A percentile compares a stretch with the other conserved stretches of the same genome.
These are phyloP conservation scores for Chionoecetes opilio DNA, from an alignment of 1,140 invertebrate species.

Conservation along the genomic window DNA sequence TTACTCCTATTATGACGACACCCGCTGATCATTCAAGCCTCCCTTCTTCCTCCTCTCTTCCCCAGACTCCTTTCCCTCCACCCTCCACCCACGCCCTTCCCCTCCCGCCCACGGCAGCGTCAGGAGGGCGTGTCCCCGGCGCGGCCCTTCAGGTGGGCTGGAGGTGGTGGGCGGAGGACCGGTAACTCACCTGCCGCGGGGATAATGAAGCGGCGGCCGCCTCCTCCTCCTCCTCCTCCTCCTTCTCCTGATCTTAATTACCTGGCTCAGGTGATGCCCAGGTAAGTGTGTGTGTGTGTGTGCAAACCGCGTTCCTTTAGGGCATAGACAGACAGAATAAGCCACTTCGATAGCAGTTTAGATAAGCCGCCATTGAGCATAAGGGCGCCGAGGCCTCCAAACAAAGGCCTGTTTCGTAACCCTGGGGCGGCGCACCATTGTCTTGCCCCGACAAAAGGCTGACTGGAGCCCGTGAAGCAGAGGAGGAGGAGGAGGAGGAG, in stretches of 20 bases:
- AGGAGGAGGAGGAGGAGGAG: not conserved
- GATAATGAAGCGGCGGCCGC: conserved; percentile 6
- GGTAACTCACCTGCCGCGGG: not conserved
- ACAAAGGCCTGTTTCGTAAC: conserved; percentile 1
- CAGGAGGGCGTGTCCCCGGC: not conserved
- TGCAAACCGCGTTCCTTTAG: not conserved
- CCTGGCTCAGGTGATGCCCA: not conserved
- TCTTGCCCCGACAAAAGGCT: not conserved
- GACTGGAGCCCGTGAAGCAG: not conserved
- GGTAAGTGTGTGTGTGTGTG: conserved; percentile 16
- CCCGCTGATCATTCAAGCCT: not conserved
- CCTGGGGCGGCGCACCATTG: not conserved
- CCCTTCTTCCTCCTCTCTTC: not conserved
- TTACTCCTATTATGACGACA: not conserved
- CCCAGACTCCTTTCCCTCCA: not conserved
- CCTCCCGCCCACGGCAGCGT: not conserved
- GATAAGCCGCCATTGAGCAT: conserved; percentile 6
- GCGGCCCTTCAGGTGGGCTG: conserved; percentile 11
- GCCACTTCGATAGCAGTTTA: conserved; percentile 17
- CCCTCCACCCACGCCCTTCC: not conserved
- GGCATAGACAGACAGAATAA: not conserved
- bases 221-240: conserved; percentile 20
- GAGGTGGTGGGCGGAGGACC: conserved; percentile 20
- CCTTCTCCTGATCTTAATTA: not conserved
- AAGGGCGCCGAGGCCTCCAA: not conserved